Conservation (phyloP, 2,797 vertebrate genomes). For the Toxotes lorentzi region DNA sequence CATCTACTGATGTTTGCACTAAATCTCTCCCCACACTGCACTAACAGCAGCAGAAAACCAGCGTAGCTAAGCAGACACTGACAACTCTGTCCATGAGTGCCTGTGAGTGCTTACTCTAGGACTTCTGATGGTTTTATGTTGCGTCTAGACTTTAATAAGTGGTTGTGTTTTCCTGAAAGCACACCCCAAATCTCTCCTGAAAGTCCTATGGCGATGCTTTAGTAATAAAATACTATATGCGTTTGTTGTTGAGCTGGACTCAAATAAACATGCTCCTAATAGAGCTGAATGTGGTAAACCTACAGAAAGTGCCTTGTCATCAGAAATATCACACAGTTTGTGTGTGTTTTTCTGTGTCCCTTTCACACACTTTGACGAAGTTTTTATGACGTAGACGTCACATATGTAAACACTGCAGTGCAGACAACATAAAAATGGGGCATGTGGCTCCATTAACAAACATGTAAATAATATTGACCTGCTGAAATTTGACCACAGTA, state of each 20-base stretch:
- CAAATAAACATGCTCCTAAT: constrained; percentile 80
- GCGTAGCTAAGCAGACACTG: constrained; percentile 68
- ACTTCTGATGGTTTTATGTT: constrained; percentile 96
- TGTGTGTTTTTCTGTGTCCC: constrained; percentile 37
- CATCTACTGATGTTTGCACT: constrained; percentile 29
- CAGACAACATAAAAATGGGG: constrained; percentile 19
- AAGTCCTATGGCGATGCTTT: constrained; percentile 85
- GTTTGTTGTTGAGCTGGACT: constrained; percentile 75
- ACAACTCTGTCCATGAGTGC: constrained; percentile 69
- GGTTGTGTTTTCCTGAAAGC: constrained; percentile 87
- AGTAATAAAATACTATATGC: constrained; percentile 83
- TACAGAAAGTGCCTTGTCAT: constrained; percentile 70
- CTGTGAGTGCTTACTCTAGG: constrained; percentile 84
- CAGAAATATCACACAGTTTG: constrained; percentile 57
- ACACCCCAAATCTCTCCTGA: constrained; percentile 85
- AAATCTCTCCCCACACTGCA: constrained; percentile 37
- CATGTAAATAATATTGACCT: constrained; percentile 27
- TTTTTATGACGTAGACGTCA: constrained; percentile 39
- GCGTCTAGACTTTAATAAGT: constrained; percentile 99
- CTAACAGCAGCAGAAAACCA: constrained; percentile 63
- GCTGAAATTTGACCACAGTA: constrained; percentile 9
- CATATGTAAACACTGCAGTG: constrained; percentile 44
- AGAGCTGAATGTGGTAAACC: constrained; percentile 73
- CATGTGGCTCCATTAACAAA: constrained; percentile 20
- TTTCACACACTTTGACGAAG: constrained; percentile 45